Conservation (phyloP, 2,888 invertebrate species). For the Capitulum mitella region DNA sequence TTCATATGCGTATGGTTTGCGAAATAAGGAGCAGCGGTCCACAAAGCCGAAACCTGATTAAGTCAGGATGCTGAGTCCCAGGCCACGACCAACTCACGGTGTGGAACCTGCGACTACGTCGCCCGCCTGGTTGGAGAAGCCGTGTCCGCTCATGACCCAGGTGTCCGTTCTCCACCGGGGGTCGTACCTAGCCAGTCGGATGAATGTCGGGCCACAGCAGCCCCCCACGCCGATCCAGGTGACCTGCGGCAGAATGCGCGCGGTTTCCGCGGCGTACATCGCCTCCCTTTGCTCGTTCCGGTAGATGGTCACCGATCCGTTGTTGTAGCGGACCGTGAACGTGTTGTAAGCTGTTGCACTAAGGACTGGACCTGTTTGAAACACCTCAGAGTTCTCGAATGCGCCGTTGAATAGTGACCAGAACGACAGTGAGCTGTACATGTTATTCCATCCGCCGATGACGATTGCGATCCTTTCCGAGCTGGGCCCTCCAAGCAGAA, state of each 20-base stretch:
- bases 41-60: no score
- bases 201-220: neutral
- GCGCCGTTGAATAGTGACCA: no score
- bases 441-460: neutral
- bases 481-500: neutral
- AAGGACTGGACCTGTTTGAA: neutral
- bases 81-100: no score
- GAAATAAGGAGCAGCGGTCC: no score
- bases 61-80: no score
- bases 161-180: conserved; percentile 1
- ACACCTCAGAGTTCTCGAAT: neutral
- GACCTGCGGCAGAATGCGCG: neutral
- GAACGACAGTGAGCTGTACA: neutral
- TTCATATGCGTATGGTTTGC: no score
- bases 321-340: conserved; percentile 2
- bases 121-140: neutral
- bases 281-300: neutral
- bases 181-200: neutral
- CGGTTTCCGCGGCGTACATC: neutral
- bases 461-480: neutral
- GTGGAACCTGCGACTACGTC: no score
- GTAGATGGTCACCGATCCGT: neutral
- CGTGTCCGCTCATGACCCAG: neutral
- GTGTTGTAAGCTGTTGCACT: neutral
- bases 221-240: neutral